Base-by-base conservation (phyloP, 2,113 vertebrate genomes). In the Campylomormyrus numenius region DNA sequence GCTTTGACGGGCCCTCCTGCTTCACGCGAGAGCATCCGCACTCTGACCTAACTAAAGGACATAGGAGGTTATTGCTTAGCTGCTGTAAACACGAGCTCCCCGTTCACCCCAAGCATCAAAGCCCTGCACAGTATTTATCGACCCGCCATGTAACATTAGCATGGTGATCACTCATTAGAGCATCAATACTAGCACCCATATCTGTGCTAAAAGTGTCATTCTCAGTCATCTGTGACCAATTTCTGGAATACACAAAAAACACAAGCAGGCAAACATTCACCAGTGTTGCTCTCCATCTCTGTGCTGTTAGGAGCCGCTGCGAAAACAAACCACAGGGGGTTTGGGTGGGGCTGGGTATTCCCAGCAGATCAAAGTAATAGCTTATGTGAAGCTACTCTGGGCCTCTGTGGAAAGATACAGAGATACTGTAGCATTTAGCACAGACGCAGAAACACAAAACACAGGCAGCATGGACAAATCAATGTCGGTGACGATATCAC, bases 41-140 rank as follows among this genome's bases (percentile, higher is more conserved):
- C 35, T 74, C 45, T 88, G 89, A 89, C 21, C 62, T 85, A 17
- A 90, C 84, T 85, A 80, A 77, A n/a, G 45, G 48, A 52, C 88
- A 89, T 58, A 88, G 52, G 85, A 27, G 62, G 77, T 70, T 56
- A 86, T 89, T 88, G 62, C 90, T 85, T 86, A 88, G 90, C 70
- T 90, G 86, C 62, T 90, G 89, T 84, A 89, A 58, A 88, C 48
- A 90, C 24, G 46, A 85, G 86, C 35, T 27, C 91, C 52, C 88
- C 83, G 62, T 85, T 91, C 66, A 88, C 48, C 46, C 24, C 15
- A 17, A 56, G 70, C 83, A n/a, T 89, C 88, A 86, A 87, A 87
- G 66, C 50, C 19, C 17, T 27, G 88, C 74, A n/a, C 10, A 84
- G 89, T 85, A 45, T 85, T 89, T 52, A 89, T 80, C 46, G 24